A percentile compares a stretch with the other conserved stretches of the same genome.
phyloP scores from a whole-genome alignment of 2,888 invertebrate species.

The Stenoptilia bipunctidactyla region DNA sequence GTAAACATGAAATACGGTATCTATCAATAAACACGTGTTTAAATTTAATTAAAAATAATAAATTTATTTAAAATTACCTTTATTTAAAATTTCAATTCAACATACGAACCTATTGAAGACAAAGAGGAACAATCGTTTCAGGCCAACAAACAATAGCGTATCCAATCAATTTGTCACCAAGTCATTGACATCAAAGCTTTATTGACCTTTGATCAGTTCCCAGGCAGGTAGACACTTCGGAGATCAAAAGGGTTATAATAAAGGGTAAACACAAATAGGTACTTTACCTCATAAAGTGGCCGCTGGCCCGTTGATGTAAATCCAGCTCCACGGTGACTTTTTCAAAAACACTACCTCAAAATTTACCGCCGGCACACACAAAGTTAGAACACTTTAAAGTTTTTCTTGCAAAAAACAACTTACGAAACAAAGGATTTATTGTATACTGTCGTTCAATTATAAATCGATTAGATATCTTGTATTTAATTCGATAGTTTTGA shows the following conservation, averaged over 20 bases:
- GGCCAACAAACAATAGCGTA: slow-evolving; percentile 19
- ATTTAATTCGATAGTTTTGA: slow-evolving; percentile 38
- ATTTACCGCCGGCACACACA: slow-evolving; percentile 30
- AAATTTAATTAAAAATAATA: too few species aligned
- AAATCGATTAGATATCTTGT: slow-evolving; percentile 22
- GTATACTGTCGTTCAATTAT: too few species aligned
- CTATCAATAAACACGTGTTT: too few species aligned
- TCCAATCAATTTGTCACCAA: slow-evolving; percentile 23
- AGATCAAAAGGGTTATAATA: slow-evolving; percentile 3
- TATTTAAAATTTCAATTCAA: too few species aligned
- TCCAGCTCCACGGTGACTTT: slow-evolving; percentile 81
- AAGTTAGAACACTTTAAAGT: slow-evolving; percentile 10
- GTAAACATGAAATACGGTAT: too few species aligned
- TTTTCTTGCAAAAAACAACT: too few species aligned
- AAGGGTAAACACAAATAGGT: slow-evolving; percentile 8
- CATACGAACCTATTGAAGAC: not conserved
- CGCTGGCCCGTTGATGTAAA: slow-evolving; percentile 81
- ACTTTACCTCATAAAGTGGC: slow-evolving; percentile 79
- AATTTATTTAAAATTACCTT: too few species aligned
- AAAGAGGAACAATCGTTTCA: not conserved
- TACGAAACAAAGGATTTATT: too few species aligned
- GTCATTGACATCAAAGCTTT: slow-evolving; percentile 27
- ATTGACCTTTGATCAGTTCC: slow-evolving; percentile 12
- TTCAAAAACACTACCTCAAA: slow-evolving; percentile 27
- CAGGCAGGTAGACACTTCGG: not conserved